phyloP scores from a whole-genome alignment of 2,888 invertebrate genomes.

The Laothoe populi region DNA sequence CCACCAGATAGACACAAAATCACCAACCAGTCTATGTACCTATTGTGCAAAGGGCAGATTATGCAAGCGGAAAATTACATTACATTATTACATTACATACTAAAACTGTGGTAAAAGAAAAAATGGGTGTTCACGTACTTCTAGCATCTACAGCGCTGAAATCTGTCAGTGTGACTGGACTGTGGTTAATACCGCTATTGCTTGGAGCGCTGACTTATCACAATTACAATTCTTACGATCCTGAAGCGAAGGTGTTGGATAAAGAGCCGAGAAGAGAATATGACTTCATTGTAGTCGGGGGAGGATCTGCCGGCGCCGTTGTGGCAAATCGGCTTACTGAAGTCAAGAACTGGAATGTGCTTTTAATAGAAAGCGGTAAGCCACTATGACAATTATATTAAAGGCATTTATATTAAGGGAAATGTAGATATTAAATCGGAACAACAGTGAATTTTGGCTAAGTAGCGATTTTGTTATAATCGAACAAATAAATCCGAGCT shows the following conservation, averaged over 20 bases:
- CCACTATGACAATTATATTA: neutral
- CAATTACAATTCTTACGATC: slow-evolving; percentile 92
- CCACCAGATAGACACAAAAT: slow-evolving; percentile 70
- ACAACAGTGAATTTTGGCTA: too few relatives aligned
- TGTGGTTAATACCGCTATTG: slow-evolving; percentile 93
- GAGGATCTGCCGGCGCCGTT: slow-evolving; percentile 95
- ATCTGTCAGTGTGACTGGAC: slow-evolving; percentile 90
- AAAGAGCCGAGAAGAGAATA: slow-evolving; percentile 90
- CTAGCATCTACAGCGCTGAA: slow-evolving; percentile 91
- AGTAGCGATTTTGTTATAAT: too few relatives aligned
- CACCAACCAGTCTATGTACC: slow-evolving; percentile 32
- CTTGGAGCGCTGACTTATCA: slow-evolving; percentile 92
- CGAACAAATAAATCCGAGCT: too few relatives aligned
- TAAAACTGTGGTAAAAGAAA: slow-evolving; percentile 26
- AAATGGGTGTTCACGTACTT: slow-evolving; percentile 90
- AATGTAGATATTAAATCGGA: too few relatives aligned
- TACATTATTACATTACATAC: slow-evolving; percentile 41
- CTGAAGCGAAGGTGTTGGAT: slow-evolving; percentile 90
- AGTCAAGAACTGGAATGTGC: slow-evolving; percentile 89
- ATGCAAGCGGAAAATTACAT: too few relatives aligned
- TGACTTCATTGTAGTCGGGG: slow-evolving; percentile 93
- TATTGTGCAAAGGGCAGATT: too few relatives aligned
- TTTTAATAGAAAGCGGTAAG: slow-evolving; percentile 90
- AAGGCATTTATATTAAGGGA: too few relatives aligned
- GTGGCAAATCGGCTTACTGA: slow-evolving; percentile 93